Conservation (phyloP, 1,140 invertebrate genomes). For the Lucilia cuprina region DNA sequence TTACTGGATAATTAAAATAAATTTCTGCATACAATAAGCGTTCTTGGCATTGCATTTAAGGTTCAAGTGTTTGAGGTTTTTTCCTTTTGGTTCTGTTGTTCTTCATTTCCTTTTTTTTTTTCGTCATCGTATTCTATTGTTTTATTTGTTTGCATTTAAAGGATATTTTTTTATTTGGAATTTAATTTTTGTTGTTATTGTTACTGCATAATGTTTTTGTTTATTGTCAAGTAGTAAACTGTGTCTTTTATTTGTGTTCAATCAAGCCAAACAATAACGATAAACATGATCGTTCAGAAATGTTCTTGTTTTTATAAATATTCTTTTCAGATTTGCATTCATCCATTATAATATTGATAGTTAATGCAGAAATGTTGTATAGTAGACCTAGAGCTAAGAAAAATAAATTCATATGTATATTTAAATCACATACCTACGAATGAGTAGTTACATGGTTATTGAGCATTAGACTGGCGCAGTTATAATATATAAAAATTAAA, state of each 20-base stretch:
- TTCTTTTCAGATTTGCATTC: neutral
- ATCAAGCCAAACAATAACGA: slow-evolving; percentile 7
- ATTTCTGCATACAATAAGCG: neutral
- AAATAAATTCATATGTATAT: neutral
- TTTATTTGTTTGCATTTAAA: neutral
- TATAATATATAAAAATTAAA: no score
- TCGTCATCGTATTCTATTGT: neutral
- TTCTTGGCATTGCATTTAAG: neutral
- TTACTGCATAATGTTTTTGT: neutral
- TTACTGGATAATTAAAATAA: no score
- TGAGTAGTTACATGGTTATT: no score
- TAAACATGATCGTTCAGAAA: slow-evolving; percentile 5
- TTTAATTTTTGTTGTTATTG: neutral
- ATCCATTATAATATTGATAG: neutral
- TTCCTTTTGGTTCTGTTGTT: neutral
- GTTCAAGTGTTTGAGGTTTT: neutral
- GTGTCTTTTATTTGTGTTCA: slow-evolving; percentile 11
- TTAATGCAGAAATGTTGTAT: neutral
- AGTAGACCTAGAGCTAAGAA: neutral
- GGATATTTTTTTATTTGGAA: neutral
- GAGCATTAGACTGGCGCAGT: no score
- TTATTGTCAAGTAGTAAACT: neutral
- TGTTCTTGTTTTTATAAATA: neutral
- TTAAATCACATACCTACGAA: no score
- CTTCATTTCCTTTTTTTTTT: no score